Base-by-base conservation (phyloP, 2,113 vertebrate genomes). In the Polypterus senegalus region DNA sequence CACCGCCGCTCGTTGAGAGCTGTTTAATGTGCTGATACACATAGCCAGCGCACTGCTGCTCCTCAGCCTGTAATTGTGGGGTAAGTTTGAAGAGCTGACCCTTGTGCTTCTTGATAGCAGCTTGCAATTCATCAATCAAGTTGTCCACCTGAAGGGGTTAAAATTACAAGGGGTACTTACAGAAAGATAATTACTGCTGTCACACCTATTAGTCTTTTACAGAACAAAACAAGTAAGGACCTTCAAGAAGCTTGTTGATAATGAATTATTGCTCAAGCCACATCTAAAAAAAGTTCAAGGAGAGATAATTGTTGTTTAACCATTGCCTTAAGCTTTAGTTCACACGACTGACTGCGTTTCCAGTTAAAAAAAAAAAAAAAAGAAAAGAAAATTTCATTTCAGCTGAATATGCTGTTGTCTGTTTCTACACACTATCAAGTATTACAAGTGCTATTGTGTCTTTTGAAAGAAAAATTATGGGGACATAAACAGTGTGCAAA, bases 131-230 rank as follows among this genome's bases (percentile, higher is more conserved):
- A 63, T 74, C 76, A 68, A 68, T 78, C 67, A 76, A 3, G 49
- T 53, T 69, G 69, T 69, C 72, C 70, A 75, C 73, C 78, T 74
- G 74, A 68, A 75, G 10, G 71, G 58, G 64, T 70, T 77, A 73
- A 79, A 77, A 27, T 70, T 62, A 65, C 68, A 67, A 64, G 46
- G 57, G 55, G 62, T 65, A 46, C 76, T 69, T 75, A 44, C 43
- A 58, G 70, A 73, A 63, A 70, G 77, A 70, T 77, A 76, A 75
- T 73, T 71, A 63, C 63, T 72, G 76, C 68, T 75, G 72, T 83
- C 79, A 73, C 67, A 78, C 66, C 70, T 76, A 62, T 72, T 73
- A 75, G 59, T 64, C 66, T 72, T 73, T 76, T 72, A 66, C 66
- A 6, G 60, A 5, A 49, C 47, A 47, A 47, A 62, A 63, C 47